Evolutionary conservation across 2,888 invertebrate genomes (phyloP).

Genomic region (Pecten maximus): DNA sequence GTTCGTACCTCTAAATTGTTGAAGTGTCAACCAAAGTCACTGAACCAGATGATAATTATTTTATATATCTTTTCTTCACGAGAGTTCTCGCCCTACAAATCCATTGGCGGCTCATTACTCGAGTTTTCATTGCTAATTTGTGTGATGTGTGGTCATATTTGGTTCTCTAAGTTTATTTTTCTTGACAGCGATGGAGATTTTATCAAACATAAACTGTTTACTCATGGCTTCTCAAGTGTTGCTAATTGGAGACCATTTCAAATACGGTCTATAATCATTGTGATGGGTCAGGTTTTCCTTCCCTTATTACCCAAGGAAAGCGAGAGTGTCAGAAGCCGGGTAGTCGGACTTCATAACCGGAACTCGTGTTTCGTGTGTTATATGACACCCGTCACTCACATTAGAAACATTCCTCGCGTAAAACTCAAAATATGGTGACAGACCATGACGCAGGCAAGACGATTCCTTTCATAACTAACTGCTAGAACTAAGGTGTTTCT

Average conservation of each 20-base stretch:
- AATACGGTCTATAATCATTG: conserved; percentile 2
- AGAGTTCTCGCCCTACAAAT: conserved; percentile 9
- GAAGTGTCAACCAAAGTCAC: not conserved
- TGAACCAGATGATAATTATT: conserved; percentile 13
- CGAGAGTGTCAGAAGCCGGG: not conserved
- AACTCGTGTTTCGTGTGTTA: not conserved
- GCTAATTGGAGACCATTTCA: conserved; percentile 22
- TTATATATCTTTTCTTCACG: conserved; percentile 26
- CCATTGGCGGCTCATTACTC: not conserved
- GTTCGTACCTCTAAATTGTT: conserved; percentile 30
- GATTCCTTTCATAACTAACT: not conserved
- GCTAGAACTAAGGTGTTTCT: not conserved
- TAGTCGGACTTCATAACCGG: not conserved
- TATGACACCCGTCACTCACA: conserved; percentile 8
- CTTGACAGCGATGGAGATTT: conserved; percentile 30
- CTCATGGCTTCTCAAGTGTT: conserved; percentile 24
- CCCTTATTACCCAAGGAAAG: not conserved
- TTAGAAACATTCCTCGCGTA: not conserved
- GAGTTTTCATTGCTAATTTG: not conserved
- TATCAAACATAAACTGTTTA: conserved; percentile 26
- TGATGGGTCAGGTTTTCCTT: not conserved
- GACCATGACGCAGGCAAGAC: not conserved
- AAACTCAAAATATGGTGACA: not conserved
- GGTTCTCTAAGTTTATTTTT: not conserved
- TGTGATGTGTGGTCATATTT: conserved; percentile 27